Evolutionary conservation across 2,888 invertebrate genomes (phyloP), one percentile per base, ranked within the genome.

Genomic region (Zaprionus lineosus): DNA sequence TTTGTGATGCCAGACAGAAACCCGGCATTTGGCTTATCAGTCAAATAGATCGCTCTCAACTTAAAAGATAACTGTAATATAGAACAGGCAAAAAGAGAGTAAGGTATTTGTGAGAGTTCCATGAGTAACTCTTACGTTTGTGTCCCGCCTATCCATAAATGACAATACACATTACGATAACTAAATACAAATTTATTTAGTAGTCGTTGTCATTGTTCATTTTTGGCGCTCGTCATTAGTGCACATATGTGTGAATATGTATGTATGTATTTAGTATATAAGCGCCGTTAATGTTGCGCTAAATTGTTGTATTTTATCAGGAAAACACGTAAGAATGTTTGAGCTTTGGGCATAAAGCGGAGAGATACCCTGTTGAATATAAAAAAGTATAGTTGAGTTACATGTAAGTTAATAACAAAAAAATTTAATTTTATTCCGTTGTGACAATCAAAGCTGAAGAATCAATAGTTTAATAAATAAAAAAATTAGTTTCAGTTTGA

Each of bases 251-350:
- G 7, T 28, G 40, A 5, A 6, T 40, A 16, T 33, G 43, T 50
- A 36, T 18, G 14, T 46, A 26, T 51, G 14, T 53, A 14, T 24
- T 31, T n/a, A n/a, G 55, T 70, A 65, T 47, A 61, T 66, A 84
- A 84, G 58, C 63, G 59, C 61, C 64, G 63, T 62, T 74, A 81
- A 70, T 74, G 67, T 58, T 71, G 67, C 58, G 61, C 50, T 64
- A 62, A 84, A 64, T 66, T 76, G 66, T 69, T 76, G 66, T 70
- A 37, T 53, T 71, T 77, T 81, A 84, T 84, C 82, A 70, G 53
- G 58, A 60, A 64, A 61, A 40, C 29, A 44, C 36, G 18, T 40
- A 24, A n/a, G 31, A 33, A 28, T 16, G 14, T 21, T 21, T 19
- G 12, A 12, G 34, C 9, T 28, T 6, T 7, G 0, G 4, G 2